Percentiles rank a stretch among this genome's conserved stretches.
Conservation (phyloP, 2,797 vertebrate species). For the Yasuhikotakia modesta region DNA sequence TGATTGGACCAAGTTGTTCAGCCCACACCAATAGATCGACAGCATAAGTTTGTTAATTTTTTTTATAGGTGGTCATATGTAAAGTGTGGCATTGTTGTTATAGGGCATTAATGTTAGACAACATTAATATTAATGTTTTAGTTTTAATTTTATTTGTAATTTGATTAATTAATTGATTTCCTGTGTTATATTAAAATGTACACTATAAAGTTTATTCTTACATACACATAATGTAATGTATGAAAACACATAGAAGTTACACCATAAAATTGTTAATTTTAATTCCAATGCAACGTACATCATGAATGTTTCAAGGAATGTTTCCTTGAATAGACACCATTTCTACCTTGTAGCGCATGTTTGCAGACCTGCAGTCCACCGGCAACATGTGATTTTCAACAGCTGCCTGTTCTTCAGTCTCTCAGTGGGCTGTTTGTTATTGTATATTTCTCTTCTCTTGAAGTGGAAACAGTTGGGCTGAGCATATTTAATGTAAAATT, state of each 20-base stretch:
- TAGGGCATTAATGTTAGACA: no score
- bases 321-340: background rate
- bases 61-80: no score
- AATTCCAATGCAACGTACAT: background rate
- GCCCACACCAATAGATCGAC: conserved; percentile 4
- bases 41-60: no score
- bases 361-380: background rate
- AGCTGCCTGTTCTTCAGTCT: background rate
- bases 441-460: background rate
- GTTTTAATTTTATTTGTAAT: no score
- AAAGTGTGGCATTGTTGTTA: no score
- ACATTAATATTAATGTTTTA: no score
- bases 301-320: background rate
- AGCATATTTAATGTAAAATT: conserved; percentile 32
- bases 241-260: no score
- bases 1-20: conserved; percentile 16
- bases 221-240: no score
- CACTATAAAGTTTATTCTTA: background rate
- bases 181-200: no score
- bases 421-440: background rate
- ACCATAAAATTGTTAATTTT: background rate
- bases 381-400: background rate
- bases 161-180: no score
- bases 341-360: background rate
- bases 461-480: background rate